Percentiles rank a stretch among this genome's conserved stretches.
These are phyloP conservation scores for Cephalotes varians DNA, from an alignment of 2,888 invertebrate species.

Conservation along the genomic window DNA sequence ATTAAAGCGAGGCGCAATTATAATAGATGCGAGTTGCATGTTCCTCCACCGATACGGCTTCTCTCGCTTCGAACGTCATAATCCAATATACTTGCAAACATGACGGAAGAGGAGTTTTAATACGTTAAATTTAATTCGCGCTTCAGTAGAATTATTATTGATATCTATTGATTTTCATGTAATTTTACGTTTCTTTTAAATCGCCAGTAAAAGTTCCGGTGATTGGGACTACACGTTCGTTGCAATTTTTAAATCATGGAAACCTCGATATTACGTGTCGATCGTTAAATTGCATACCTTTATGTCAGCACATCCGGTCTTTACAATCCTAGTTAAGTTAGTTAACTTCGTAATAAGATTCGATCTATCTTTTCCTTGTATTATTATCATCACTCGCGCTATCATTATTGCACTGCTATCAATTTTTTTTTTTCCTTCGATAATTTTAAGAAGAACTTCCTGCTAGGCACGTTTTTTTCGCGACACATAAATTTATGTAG, in stretches of 20 bases:
- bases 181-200: background rate
- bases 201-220: background rate
- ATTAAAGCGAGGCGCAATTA: slow-evolving; percentile 22
- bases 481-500: slow-evolving; percentile 7
- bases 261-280: slow-evolving; percentile 27
- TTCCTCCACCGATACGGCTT: background rate
- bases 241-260: slow-evolving; percentile 6
- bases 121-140: background rate
- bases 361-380: background rate
- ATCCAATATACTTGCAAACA: slow-evolving; percentile 1
- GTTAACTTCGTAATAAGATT: slow-evolving; percentile 29
- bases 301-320: slow-evolving; percentile 29
- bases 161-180: too few relatives aligned
- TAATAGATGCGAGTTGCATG: slow-evolving; percentile 7
- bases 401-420: background rate
- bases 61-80: slow-evolving; percentile 7
- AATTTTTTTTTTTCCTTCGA: background rate
- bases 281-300: slow-evolving; percentile 38
- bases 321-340: slow-evolving; percentile 44
- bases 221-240: background rate
- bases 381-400: background rate
- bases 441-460: background rate
- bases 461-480: background rate
- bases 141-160: background rate
- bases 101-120: background rate